Evolutionary conservation across 2,888 invertebrate genomes (phyloP).

Genomic region (Melanophora roralis): DNA sequence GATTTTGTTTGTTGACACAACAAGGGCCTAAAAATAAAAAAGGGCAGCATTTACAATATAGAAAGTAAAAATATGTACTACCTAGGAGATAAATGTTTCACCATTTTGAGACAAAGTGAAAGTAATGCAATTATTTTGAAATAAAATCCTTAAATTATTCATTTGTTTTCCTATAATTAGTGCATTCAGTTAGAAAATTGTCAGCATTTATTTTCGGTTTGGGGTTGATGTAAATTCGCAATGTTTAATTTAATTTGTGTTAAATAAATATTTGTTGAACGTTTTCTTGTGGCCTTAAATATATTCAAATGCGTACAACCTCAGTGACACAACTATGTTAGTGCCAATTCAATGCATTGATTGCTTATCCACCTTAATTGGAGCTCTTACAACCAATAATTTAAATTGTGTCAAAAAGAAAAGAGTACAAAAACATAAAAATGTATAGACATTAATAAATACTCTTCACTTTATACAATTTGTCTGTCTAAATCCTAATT

Average conservation of each 20-base stretch:
- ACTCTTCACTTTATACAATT: too few relatives aligned
- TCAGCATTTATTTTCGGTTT: slow-evolving; percentile 33
- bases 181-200: slow-evolving; percentile 42
- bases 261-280: background rate
- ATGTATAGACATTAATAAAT: too few relatives aligned
- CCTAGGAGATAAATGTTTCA: too few relatives aligned
- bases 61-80: too few relatives aligned
- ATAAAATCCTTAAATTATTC: background rate
- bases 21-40: too few relatives aligned
- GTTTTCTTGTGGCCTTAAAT: background rate
- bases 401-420: too few relatives aligned
- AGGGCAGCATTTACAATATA: too few relatives aligned
- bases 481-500: too few relatives aligned
- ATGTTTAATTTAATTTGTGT: slow-evolving; percentile 46
- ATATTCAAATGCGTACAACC: background rate
- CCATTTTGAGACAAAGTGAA: too few relatives aligned
- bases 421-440: too few relatives aligned
- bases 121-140: background rate
- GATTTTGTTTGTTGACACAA: background rate
- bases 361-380: too few relatives aligned
- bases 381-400: too few relatives aligned
- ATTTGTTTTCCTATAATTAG: slow-evolving; percentile 40
- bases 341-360: background rate
- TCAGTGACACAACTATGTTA: background rate
- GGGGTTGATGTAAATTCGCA: background rate